Percentiles rank a stretch among this genome's conserved stretches.
phyloP scores from a whole-genome alignment of 2,888 invertebrate genomes.

The Leptopilina drosophilae region DNA sequence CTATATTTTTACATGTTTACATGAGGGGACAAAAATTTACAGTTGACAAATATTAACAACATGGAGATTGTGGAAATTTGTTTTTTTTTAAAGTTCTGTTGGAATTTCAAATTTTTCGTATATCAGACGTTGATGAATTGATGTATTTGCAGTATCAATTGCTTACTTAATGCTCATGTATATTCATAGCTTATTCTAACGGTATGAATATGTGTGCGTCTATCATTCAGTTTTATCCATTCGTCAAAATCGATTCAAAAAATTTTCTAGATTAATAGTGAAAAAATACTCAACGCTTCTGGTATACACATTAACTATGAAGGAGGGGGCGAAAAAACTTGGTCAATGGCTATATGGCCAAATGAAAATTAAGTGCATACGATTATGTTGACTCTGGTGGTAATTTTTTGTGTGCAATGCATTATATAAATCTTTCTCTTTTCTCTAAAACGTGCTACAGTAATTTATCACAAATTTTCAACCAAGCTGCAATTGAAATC shows the following conservation, averaged over 20 bases:
- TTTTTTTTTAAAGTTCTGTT: neutral
- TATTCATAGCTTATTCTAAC: conserved; percentile 14
- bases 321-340: neutral
- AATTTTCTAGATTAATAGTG: neutral
- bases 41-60: too few species aligned
- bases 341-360: conserved; percentile 42
- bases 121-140: conserved; percentile 1
- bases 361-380: conserved; percentile 47
- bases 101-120: neutral
- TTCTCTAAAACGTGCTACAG: neutral
- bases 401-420: conserved; percentile 49
- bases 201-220: neutral
- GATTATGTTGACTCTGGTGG: conserved; percentile 49
- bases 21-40: too few species aligned
- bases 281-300: conserved; percentile 38
- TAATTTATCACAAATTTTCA: neutral
- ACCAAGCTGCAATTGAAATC: neutral
- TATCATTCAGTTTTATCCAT: neutral
- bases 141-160: conserved; percentile 3
- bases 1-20: too few species aligned
- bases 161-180: conserved; percentile 20
- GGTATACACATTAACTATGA: conserved; percentile 15
- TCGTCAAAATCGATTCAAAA: neutral
- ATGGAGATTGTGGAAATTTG: neutral
- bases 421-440: conserved; percentile 41